Conservation (phyloP, 1,140 invertebrate genomes). For the Nasonia longicornis region DNA sequence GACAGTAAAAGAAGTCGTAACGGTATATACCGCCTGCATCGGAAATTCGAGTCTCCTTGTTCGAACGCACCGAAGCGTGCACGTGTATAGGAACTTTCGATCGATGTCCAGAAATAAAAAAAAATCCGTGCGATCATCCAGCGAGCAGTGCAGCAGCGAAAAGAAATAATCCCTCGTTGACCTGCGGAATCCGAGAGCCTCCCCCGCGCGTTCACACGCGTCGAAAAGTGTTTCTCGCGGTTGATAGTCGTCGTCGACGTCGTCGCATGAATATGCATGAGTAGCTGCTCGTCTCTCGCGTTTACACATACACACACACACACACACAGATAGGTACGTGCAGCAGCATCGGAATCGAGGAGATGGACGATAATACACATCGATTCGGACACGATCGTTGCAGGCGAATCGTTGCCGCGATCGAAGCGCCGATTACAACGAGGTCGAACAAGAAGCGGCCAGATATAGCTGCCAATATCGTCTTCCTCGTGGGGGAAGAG, state of each 20-base stretch:
- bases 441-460: slow-evolving; percentile 3
- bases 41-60: background rate
- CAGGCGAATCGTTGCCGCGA: background rate
- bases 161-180: background rate
- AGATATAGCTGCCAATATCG: background rate
- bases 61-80: background rate
- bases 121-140: background rate
- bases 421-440: background rate
- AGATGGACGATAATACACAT: slow-evolving; percentile 16
- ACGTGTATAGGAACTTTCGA: background rate
- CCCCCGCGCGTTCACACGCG: slow-evolving; percentile 10
- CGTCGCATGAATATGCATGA: slow-evolving; percentile 6
- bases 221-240: slow-evolving; percentile 1
- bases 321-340: background rate
- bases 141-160: too few species aligned
- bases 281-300: background rate
- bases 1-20: background rate
- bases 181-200: background rate
- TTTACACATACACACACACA: background rate
- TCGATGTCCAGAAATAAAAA: background rate
- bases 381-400: slow-evolving; percentile 19
- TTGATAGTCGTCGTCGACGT: background rate
- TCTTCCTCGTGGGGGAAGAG: background rate
- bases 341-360: background rate
- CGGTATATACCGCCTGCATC: background rate